phyloP scores from a whole-genome alignment of 2,888 invertebrate species.

The Andrena chrysosceles region DNA sequence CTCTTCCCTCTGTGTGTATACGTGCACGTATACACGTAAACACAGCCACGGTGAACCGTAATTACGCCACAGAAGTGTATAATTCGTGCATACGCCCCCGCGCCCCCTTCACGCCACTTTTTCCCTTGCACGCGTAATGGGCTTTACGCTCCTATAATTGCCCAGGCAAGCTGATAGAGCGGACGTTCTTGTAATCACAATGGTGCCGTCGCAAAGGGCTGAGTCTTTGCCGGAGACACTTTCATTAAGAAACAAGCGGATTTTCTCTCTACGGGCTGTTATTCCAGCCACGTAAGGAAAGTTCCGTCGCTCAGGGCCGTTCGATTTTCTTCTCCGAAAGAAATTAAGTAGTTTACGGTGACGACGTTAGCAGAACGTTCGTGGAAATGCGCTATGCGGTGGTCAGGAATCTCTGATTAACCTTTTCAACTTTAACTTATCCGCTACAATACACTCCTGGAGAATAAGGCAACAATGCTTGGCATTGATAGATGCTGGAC shows the following conservation, averaged over 20 bases:
- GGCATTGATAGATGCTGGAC: too few species aligned
- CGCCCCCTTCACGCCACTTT: conserved; percentile 28
- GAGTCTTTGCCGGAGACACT: conserved; percentile 58
- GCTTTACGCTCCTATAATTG: conserved; percentile 72
- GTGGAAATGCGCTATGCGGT: background rate
- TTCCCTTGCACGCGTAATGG: conserved; percentile 61
- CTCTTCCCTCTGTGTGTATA: background rate
- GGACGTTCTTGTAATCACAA: conserved; percentile 69
- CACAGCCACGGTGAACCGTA: conserved; percentile 36
- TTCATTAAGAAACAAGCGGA: conserved; percentile 73
- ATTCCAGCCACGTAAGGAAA: conserved; percentile 55
- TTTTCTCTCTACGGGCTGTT: conserved; percentile 59
- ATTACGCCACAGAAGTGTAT: conserved; percentile 55
- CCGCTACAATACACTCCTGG: too few species aligned
- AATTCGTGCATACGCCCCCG: conserved; percentile 55
- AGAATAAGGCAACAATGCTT: too few species aligned
- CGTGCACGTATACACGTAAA: background rate
- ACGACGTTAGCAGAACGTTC: background rate
- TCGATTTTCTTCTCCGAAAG: conserved; percentile 44
- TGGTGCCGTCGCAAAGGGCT: conserved; percentile 64
- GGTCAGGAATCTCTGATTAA: background rate
- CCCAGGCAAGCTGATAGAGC: conserved; percentile 65
- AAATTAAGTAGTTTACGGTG: conserved; percentile 61
- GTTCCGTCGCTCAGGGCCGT: conserved; percentile 41
- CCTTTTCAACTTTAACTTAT: too few species aligned